These are phyloP conservation scores for Aramus guarauna DNA, from an alignment of 2,113 vertebrate genomes.

Conservation along the genomic window DNA sequence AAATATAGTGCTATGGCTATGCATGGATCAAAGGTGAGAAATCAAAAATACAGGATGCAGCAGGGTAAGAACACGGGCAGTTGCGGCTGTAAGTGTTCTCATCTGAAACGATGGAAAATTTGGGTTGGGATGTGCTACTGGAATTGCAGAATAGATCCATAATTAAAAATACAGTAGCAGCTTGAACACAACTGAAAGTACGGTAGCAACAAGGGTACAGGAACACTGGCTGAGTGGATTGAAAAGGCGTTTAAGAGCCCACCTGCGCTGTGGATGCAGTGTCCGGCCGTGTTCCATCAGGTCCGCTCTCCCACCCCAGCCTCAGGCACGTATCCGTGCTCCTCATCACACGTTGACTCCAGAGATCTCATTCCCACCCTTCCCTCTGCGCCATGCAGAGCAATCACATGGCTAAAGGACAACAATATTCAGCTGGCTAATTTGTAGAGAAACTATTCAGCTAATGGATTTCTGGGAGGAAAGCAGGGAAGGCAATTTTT, in stretches of 20 bases:
- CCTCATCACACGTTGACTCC: neutral
- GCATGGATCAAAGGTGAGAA: neutral
- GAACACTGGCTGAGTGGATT: neutral
- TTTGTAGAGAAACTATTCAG: neutral
- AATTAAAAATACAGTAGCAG: neutral
- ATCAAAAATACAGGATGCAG: neutral
- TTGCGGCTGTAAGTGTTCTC: accelerated
- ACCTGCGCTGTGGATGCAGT: neutral
- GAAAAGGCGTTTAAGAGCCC: neutral
- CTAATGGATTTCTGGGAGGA: neutral
- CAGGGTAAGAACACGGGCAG: neutral
- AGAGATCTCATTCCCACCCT: neutral
- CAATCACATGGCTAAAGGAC: neutral
- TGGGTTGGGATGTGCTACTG: neutral
- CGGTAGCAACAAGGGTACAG: neutral
- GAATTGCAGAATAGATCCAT: accelerated
- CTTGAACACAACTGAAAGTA: neutral
- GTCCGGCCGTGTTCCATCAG: neutral
- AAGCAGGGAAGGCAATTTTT: neutral
- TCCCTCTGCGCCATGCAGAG: neutral
- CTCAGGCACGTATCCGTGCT: neutral
- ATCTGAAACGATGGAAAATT: neutral
- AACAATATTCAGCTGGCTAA: neutral
- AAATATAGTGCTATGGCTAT: neutral
- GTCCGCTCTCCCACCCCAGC: neutral